Conservation (phyloP, 1,140 invertebrate genomes). For the Bombus picipes region DNA sequence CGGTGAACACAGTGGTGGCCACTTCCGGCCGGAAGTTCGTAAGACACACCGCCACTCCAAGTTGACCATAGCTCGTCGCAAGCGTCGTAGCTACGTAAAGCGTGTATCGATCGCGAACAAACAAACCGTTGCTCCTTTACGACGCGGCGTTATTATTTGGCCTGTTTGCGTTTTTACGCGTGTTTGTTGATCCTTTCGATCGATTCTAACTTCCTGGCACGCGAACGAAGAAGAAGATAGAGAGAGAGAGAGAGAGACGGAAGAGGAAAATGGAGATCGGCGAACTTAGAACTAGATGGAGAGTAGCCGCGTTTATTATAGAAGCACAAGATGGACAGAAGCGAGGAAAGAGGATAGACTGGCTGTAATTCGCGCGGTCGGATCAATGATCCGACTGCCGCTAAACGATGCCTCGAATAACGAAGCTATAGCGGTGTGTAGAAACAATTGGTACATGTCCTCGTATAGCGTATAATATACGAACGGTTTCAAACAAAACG, state of each 20-base stretch:
- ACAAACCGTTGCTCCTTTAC: not conserved
- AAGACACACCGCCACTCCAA: conserved; percentile 54
- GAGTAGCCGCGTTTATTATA: not conserved
- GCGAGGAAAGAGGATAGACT: not conserved
- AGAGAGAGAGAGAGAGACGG: no score
- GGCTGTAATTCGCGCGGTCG: conserved; percentile 15
- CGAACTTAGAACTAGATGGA: not conserved
- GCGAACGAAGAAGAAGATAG: not conserved
- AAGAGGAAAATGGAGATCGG: not conserved
- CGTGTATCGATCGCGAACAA: conserved; percentile 57
- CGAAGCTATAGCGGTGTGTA: not conserved
- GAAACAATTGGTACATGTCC: not conserved
- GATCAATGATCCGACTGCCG: conserved; percentile 27
- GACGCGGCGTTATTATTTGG: conserved; percentile 28
- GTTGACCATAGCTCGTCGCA: conserved; percentile 16
- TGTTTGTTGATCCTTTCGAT: not conserved
- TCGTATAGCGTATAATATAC: not conserved
- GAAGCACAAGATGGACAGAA: no score
- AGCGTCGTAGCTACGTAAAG: conserved; percentile 44
- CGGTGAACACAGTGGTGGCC: conserved; percentile 24
- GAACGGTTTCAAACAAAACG: no score
- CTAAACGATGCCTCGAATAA: not conserved
- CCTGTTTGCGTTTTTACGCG: conserved; percentile 9
- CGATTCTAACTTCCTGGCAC: not conserved
- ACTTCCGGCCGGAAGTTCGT: conserved; percentile 62